phyloP scores from a whole-genome alignment of 2,113 vertebrate species.

The Oxyura jamaicensis region DNA sequence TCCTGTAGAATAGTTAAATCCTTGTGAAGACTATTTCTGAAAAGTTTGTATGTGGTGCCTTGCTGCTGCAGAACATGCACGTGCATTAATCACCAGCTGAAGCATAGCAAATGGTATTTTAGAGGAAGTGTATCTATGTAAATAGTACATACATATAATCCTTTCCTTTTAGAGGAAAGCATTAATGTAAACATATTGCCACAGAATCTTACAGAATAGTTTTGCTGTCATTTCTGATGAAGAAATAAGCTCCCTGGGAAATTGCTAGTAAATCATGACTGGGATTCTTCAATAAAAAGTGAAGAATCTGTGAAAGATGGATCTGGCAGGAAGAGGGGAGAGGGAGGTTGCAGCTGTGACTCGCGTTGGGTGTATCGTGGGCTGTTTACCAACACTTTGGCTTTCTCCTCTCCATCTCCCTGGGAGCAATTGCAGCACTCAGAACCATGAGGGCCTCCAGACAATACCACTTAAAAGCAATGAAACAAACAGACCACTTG shows the following conservation, averaged over 20 bases:
- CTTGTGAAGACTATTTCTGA: conserved; percentile 3
- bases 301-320: neutral
- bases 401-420: neutral
- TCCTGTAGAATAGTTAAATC: neutral
- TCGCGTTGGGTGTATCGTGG: neutral
- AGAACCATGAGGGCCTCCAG: neutral
- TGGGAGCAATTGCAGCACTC: neutral
- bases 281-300: neutral
- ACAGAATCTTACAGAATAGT: neutral
- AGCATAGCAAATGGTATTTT: neutral
- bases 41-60: neutral
- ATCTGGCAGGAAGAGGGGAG: neutral
- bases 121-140: neutral
- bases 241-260: conserved; percentile 20
- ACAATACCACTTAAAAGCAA: neutral
- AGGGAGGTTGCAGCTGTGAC: neutral
- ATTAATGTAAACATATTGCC: neutral
- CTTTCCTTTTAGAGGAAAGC: neutral
- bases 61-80: neutral
- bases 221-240: conserved; percentile 2
- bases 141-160: neutral
- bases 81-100: neutral
- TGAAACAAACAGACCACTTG: neutral
- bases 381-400: conserved; percentile 7
- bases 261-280: neutral